Base-by-base conservation (phyloP, 2,888 invertebrate genomes). In the Nomada ferruginata region DNA sequence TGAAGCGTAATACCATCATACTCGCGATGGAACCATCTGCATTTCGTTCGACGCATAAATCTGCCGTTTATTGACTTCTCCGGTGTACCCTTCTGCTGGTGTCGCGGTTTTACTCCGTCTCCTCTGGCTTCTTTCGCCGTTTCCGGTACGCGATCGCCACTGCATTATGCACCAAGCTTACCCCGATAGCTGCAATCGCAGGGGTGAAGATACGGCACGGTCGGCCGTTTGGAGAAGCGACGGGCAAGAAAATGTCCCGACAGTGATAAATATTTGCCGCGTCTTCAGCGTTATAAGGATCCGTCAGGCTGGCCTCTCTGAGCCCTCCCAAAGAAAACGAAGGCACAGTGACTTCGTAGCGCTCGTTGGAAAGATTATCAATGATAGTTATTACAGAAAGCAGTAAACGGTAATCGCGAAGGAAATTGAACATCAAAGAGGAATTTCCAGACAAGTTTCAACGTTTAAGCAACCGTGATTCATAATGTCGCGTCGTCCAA, bases 161-260 rank as follows among this genome's bases (percentile, higher is more conserved):
- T 89, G 89, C 85, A 90, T 90, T 89, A 90, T 90, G 89, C 90
- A 88, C 69, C 53, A 29, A 52, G 61, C 42, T 79, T 72, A 77
- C 55, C 78, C 82, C 81, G 87, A 89, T 89, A 86, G 84, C 86
- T 84, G 85, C 83, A 85, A 89, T 89, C 87, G 82, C 76, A 69
- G 73, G 66, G 66, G 70, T 66, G 69, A 29, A 52, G 59, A 29
- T 65, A 61, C 65, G 61, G 42, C 63, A 64, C 65, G 50, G 55
- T 47, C 23, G 61, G 61, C 26, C 74, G 68, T 74, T 72, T 59
- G 5, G 36, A 36, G 64, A 72, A 76, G 57, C 36, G 66, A 15
- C 20, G n/a, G 47, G n/a, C 23, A 55, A 52, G 26, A 57, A 75
- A 81, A 55, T 47, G 64, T 72, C 76, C 65, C 52, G 55, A 23